Base-by-base conservation (phyloP, 2,888 invertebrate species). In the Drosophila mimica region DNA sequence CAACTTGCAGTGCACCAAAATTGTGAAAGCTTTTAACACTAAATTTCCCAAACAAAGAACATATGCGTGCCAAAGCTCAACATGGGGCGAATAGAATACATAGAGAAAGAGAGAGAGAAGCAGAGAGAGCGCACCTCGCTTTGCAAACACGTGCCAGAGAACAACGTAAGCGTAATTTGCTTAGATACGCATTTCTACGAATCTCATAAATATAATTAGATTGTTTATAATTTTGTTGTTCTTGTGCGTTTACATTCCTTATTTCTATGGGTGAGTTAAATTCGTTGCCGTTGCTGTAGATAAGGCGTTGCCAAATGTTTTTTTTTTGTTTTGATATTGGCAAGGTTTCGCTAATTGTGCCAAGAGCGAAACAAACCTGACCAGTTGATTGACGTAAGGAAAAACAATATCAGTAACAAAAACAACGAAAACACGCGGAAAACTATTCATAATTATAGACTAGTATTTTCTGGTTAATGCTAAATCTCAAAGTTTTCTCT, bases 11-110 rank as follows among this genome's bases (percentile, higher is more conserved):
- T 48, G 33, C 48, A 15, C 58, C 33, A 28, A 38, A n/a, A 51
- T 43, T 52, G 57, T 46, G 3, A 58, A 48, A 87, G 82, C 85
- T 88, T 74, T 81, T 56, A 9, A 17, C 34, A 56, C 30, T 30
- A 82, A 86, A 83, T 88, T 86, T 83, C 83, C 88, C 86, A 86
- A 77, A 88, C 86, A 88, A 88, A 83, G 72, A 86, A 86, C 88
- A 83, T 67, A 68, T 83, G 88, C 49, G 28, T 8, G 20, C 17
- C 25, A 57, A 56, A 75, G 70, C 70, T 51, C 56, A 20, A 11
- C 17, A n/a, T 43, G 38, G 57, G 56, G 31, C 15, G 15, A 8
- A 49, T 11, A 36, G 33, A 49, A 49, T 30, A 13, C 8, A 40
- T 9, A 40, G 54, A 56, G 25, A 17, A 13, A 4, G 38, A 36